phyloP scores from a whole-genome alignment of 2,797 vertebrate genomes.

The Telmatherina bonti region DNA sequence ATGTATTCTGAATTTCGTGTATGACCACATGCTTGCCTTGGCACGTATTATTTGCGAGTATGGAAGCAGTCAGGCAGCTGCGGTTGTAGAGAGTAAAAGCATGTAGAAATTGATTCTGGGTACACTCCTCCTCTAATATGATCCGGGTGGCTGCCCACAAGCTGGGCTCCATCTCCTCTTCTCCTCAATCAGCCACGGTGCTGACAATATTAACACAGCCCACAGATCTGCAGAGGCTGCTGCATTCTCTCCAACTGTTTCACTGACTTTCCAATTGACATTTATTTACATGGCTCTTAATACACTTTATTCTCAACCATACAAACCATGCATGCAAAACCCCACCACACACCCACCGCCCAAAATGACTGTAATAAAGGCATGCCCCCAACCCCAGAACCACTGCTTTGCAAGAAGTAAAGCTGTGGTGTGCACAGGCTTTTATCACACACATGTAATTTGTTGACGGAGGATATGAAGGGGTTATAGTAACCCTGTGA shows the following conservation, averaged over 20 bases:
- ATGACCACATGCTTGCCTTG: constrained; percentile 70
- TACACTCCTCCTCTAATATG: constrained; percentile 77
- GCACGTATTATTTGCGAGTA: constrained; percentile 66
- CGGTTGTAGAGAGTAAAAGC: constrained; percentile 73
- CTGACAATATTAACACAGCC: constrained; percentile 78
- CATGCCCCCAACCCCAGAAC: constrained; percentile 17
- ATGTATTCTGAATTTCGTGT: constrained; percentile 61
- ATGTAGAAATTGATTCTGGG: constrained; percentile 81
- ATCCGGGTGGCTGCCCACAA: constrained; percentile 81
- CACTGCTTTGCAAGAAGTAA: constrained; percentile 54
- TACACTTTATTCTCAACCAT: constrained; percentile 46
- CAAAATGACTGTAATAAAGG: constrained; percentile 48
- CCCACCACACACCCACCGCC: constrained; percentile 14
- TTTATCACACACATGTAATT: constrained; percentile 71
- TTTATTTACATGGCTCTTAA: constrained; percentile 77
- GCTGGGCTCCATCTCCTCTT: constrained; percentile 76
- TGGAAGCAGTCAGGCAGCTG: constrained; percentile 73
- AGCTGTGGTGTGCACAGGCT: constrained; percentile 45
- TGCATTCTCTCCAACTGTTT: constrained; percentile 64
- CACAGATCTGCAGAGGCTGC: constrained; percentile 65
- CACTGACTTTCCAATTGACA: constrained; percentile 69
- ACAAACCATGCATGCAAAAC: constrained; percentile 5
- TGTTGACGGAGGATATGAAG: constrained; percentile 69
- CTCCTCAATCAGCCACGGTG: constrained; percentile 76
- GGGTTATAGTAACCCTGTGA: constrained; percentile 60